Conservation (phyloP, 2,888 invertebrate species). For the Neelides folsomi region DNA sequence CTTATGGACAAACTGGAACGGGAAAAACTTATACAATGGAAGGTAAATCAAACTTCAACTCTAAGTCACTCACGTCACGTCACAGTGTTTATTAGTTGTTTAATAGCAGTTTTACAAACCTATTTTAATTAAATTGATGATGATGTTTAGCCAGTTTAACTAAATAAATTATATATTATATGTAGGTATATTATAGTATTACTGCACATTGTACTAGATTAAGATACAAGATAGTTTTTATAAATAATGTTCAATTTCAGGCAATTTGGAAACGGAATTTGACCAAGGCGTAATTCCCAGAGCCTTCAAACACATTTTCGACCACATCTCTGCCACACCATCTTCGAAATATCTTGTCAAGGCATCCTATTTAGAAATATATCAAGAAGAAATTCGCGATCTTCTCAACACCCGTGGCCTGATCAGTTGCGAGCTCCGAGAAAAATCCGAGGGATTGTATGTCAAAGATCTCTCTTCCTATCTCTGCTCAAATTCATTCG, state of each 20-base stretch:
- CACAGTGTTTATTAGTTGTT: too few relatives aligned
- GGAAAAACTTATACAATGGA: constrained; percentile 64
- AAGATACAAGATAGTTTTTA: too few relatives aligned
- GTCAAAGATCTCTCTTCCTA: constrained; percentile 89
- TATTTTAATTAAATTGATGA: too few relatives aligned
- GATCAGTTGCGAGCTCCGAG: constrained; percentile 57
- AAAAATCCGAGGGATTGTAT: constrained; percentile 75
- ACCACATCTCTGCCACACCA: constrained; percentile 79
- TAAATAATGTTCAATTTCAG: too few relatives aligned
- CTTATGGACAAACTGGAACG: constrained; percentile 90
- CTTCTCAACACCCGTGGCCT: constrained; percentile 56
- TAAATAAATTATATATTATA: too few relatives aligned
- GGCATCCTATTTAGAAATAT: constrained; percentile 94
- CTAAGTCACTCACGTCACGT: too few relatives aligned
- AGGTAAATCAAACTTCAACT: constrained; percentile 41
- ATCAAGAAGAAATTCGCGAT: constrained; percentile 77
- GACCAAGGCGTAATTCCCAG: constrained; percentile 79
- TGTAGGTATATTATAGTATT: too few relatives aligned
- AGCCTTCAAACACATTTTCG: constrained; percentile 94
- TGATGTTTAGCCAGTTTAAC: too few relatives aligned
- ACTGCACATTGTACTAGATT: too few relatives aligned
- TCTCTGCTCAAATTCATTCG: constrained; percentile 93
- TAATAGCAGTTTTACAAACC: too few relatives aligned
- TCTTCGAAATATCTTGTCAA: constrained; percentile 91
- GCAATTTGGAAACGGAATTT: constrained; percentile 51